A percentile compares a stretch with the other conserved stretches of the same genome.
Conservation (phyloP, 2,113 vertebrate genomes). For the Psammodynastes pulverulentus region DNA sequence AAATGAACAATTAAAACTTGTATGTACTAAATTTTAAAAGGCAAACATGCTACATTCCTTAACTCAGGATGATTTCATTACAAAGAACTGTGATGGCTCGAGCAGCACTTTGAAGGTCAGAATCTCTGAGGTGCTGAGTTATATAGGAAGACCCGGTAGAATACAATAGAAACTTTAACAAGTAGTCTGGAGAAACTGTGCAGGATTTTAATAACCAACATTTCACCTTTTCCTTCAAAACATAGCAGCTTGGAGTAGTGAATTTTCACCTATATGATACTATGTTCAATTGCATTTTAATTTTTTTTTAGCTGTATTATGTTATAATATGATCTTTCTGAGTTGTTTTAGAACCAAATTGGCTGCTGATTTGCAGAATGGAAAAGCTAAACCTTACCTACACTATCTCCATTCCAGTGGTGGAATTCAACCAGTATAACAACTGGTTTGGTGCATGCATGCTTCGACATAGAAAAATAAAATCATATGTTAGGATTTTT, state of each 20-base stretch:
- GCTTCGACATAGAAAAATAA: constrained; percentile 36
- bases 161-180: neutral
- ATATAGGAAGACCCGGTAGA: neutral
- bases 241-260: neutral
- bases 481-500: neutral
- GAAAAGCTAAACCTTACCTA: neutral
- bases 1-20: neutral
- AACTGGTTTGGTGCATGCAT: too few species aligned
- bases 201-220: neutral
- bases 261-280: neutral
- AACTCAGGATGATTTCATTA: neutral
- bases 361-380: neutral
- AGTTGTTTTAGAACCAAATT: neutral
- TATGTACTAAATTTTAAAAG: neutral
- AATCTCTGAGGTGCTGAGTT: neutral
- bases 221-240: neutral
- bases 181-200: neutral
- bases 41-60: neutral
- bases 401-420: neutral
- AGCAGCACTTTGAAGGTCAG: neutral
- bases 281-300: neutral
- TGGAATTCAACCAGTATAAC: too few species aligned
- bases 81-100: neutral
- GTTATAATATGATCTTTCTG: neutral
- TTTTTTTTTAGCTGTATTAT: neutral